phyloP scores from a whole-genome alignment of 2,113 vertebrate species.

The Apaloderma vittatum region DNA sequence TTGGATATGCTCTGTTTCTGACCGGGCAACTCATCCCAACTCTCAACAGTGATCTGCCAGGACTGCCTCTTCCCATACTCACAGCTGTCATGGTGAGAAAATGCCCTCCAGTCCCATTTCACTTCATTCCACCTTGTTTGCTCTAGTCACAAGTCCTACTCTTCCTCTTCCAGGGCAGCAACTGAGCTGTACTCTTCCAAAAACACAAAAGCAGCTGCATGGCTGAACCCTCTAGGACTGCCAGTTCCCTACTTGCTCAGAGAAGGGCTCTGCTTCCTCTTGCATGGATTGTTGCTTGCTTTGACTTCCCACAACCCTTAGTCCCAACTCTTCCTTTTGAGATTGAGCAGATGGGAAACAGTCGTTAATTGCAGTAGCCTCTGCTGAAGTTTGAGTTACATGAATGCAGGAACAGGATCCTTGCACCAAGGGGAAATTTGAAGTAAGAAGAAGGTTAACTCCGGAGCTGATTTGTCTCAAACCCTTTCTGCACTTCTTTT shows the following conservation, averaged over 20 bases:
- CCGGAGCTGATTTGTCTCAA: background rate
- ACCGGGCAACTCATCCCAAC: background rate
- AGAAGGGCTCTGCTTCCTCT: background rate
- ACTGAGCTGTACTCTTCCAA: background rate
- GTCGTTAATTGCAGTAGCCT: background rate
- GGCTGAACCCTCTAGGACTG: fast-evolving
- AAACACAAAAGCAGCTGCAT: background rate
- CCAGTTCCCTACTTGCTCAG: background rate
- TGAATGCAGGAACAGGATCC: background rate
- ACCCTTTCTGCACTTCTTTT: background rate
- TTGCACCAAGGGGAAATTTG: background rate
- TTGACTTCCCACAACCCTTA: fast-evolving
- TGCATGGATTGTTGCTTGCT: fast-evolving
- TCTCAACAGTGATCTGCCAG: background rate
- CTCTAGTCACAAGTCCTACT: background rate
- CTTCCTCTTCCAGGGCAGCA: background rate
- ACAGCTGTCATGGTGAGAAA: background rate
- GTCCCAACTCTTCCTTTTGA: background rate
- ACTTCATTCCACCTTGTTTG: background rate
- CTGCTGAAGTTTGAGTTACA: background rate
- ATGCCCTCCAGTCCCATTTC: background rate
- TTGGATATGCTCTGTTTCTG: background rate
- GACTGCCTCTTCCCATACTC: background rate
- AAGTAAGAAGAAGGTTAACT: background rate
- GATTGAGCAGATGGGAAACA: background rate